Conservation (phyloP, 2,888 invertebrate species). For the Resseliella maxima region DNA sequence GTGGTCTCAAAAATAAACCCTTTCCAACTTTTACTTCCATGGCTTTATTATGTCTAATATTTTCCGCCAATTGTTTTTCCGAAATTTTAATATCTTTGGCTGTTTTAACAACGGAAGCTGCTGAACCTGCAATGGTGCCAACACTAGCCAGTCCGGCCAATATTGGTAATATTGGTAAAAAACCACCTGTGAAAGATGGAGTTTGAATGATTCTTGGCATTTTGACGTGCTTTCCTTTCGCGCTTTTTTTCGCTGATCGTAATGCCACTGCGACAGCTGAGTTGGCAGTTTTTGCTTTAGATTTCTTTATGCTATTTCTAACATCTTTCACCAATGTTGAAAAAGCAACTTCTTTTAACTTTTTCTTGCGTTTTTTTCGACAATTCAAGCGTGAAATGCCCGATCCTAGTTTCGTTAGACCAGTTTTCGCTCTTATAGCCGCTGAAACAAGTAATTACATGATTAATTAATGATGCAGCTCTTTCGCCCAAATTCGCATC, state of each 20-base stretch:
- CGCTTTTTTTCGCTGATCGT: not conserved
- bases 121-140: conserved; percentile 63
- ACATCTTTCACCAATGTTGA: not conserved
- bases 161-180: conserved; percentile 63
- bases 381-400: not conserved
- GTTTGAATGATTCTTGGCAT: conserved; percentile 62
- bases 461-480: conserved; percentile 58
- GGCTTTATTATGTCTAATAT: conserved; percentile 63
- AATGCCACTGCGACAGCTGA: not conserved
- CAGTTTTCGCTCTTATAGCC: conserved; percentile 59
- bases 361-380: not conserved
- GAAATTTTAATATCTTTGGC: conserved; percentile 63
- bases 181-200: conserved; percentile 63
- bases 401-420: conserved; percentile 53
- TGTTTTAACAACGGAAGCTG: conserved; percentile 63
- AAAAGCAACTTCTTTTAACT: not conserved
- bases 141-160: conserved; percentile 63
- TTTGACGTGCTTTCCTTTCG: not conserved
- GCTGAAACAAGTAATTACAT: conserved; percentile 58
- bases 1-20: conserved; percentile 59
- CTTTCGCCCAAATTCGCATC: conserved; percentile 58
- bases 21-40: conserved; percentile 62
- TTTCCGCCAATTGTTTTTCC: conserved; percentile 61
- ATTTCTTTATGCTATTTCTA: not conserved
- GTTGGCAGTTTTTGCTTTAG: not conserved